These are phyloP conservation scores for Eidolon helvum DNA, from an alignment of 2,113 vertebrate genomes.

Conservation along the genomic window DNA sequence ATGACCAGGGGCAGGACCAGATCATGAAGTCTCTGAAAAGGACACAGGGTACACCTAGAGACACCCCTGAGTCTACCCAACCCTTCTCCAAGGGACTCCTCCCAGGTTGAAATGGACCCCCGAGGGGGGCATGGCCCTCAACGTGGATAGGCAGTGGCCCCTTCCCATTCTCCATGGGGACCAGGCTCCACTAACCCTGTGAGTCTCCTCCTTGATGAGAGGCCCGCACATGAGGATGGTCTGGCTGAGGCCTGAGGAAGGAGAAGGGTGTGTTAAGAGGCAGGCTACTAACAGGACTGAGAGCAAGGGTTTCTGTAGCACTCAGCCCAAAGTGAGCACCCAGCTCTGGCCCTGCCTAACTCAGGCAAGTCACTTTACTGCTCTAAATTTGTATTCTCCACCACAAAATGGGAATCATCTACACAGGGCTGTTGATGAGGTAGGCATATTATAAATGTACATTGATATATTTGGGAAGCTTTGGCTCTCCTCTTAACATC, in stretches of 20 bases:
- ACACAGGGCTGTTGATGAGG: neutral
- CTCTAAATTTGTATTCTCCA: neutral
- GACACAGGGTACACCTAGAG: neutral
- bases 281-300: accelerated
- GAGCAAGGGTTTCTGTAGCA: neutral
- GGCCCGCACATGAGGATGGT: constrained; percentile 88
- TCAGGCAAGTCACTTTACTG: neutral
- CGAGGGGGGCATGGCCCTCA: neutral
- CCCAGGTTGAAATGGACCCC: neutral
- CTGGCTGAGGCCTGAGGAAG: constrained; percentile 84
- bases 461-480: neutral
- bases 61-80: neutral
- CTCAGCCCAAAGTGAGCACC: accelerated
- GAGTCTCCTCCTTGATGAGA: constrained; percentile 90
- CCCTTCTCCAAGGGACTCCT: neutral
- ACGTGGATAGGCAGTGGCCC: neutral
- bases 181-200: constrained; percentile 85
- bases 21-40: constrained; percentile 88
- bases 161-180: neutral
- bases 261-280: neutral
- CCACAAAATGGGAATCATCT: neutral
- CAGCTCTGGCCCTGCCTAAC: neutral
- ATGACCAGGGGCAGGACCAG: constrained; percentile 88
- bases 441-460: too few species aligned
- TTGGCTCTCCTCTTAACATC: neutral